These are phyloP conservation scores for Eubasilissa splendida DNA, from an alignment of 2,888 invertebrate genomes.

Conservation along the genomic window DNA sequence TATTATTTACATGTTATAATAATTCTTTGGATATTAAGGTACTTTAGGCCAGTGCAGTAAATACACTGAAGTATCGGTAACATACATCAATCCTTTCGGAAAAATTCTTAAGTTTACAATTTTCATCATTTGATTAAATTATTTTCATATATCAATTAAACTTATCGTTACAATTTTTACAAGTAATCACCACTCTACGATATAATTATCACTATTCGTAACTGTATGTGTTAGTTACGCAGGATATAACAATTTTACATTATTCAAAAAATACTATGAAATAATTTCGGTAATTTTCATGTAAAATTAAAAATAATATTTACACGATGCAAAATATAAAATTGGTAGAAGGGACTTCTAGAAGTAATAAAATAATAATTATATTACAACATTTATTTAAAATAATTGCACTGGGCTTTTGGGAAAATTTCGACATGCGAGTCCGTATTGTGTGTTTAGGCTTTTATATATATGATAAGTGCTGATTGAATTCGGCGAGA, in stretches of 20 bases:
- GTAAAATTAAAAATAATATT: constrained; percentile 42
- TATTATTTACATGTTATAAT: constrained; percentile 48
- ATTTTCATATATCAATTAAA: constrained; percentile 46
- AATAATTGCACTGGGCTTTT: constrained; percentile 74
- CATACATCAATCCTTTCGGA: constrained; percentile 55
- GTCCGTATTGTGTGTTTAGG: background rate
- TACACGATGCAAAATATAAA: constrained; percentile 27
- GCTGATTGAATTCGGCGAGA: no score
- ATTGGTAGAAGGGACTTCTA: constrained; percentile 60
- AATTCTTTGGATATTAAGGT: constrained; percentile 54
- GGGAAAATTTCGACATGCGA: constrained; percentile 62
- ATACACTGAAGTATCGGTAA: constrained; percentile 54
- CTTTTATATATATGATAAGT: no score
- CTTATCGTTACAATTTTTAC: constrained; percentile 36
- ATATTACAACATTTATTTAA: constrained; percentile 52
- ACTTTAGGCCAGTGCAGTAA: constrained; percentile 45
- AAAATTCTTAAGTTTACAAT: constrained; percentile 48
- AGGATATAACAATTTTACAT: constrained; percentile 31
- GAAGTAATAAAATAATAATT: constrained; percentile 25
- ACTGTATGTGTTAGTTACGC: constrained; percentile 11
- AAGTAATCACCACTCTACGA: constrained; percentile 32
- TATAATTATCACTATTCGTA: constrained; percentile 38
- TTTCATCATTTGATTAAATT: constrained; percentile 42
- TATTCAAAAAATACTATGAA: constrained; percentile 63
- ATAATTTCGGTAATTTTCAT: constrained; percentile 60